Evolutionary conservation across 1,140 invertebrate species (phyloP).

Genomic region (Triops cancriformis): DNA sequence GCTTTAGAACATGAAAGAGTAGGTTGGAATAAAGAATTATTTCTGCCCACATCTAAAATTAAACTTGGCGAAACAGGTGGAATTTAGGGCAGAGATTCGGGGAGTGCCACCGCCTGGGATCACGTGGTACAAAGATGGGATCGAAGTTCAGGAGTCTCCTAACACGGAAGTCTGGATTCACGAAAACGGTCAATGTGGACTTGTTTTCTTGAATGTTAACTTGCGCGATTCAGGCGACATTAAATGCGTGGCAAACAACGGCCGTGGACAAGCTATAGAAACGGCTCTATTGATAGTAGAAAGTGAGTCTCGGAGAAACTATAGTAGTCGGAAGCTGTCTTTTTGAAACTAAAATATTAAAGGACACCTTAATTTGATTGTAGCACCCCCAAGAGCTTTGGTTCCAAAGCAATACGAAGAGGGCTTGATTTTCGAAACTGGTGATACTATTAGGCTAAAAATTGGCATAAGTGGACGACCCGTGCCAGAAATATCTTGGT

Average conservation of each 20-base stretch:
- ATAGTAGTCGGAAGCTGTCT: background rate
- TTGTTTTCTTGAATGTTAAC: slow-evolving; percentile 33
- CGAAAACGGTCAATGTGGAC: slow-evolving; percentile 22
- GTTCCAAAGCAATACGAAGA: slow-evolving; percentile 75
- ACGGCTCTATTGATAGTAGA: slow-evolving; percentile 62
- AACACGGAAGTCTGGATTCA: slow-evolving; percentile 7
- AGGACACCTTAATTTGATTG: slow-evolving; percentile 25
- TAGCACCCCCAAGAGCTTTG: slow-evolving; percentile 65
- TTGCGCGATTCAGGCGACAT: slow-evolving; percentile 51
- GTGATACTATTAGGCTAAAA: slow-evolving; percentile 76
- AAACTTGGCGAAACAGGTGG: slow-evolving; percentile 40
- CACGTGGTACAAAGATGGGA: slow-evolving; percentile 84
- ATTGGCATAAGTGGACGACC: slow-evolving; percentile 83
- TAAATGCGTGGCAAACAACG: slow-evolving; percentile 77
- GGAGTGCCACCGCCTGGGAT: slow-evolving; percentile 77
- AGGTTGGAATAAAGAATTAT: slow-evolving; percentile 18
- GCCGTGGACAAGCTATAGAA: slow-evolving; percentile 64
- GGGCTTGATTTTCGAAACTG: slow-evolving; percentile 75
- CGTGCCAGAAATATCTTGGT: slow-evolving; percentile 70
- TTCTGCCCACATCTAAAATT: background rate
- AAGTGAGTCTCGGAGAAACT: slow-evolving; percentile 41
- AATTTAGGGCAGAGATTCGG: slow-evolving; percentile 68
- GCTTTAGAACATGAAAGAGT: slow-evolving; percentile 53
- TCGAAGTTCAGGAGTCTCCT: slow-evolving; percentile 30
- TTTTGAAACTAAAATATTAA: slow-evolving; percentile 17